Conservation (phyloP, 2,888 invertebrate species). For the Magallana nippona region DNA sequence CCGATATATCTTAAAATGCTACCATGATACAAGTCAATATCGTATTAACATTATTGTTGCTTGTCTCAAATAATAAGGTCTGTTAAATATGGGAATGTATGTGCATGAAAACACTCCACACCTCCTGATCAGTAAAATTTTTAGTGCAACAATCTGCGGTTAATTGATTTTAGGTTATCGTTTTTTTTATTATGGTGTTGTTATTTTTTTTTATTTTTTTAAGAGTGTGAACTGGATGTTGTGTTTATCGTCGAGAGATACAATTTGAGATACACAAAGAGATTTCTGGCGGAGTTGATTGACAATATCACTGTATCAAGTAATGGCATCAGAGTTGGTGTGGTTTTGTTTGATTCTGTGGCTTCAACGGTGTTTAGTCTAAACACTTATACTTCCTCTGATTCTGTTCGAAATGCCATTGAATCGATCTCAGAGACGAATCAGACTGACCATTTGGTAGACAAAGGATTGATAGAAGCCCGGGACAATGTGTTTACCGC, state of each 20-base stretch:
- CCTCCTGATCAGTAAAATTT: too few relatives aligned
- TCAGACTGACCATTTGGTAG: background rate
- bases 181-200: too few relatives aligned
- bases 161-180: too few relatives aligned
- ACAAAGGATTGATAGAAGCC: background rate
- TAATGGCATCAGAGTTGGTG: background rate
- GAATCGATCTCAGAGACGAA: background rate
- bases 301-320: background rate
- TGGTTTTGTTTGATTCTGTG: background rate
- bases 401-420: background rate
- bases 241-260: too few relatives aligned
- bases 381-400: background rate
- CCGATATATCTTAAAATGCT: too few relatives aligned
- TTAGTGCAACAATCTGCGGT: background rate
- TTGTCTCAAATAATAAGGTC: too few relatives aligned
- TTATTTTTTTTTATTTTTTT: too few relatives aligned
- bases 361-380: background rate
- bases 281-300: constrained; percentile 5
- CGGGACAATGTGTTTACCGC: background rate
- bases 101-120: too few relatives aligned
- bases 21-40: too few relatives aligned
- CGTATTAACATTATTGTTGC: too few relatives aligned
- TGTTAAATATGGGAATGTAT: too few relatives aligned
- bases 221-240: too few relatives aligned
- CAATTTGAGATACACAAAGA: background rate